Evolutionary conservation across 2,113 vertebrate genomes (phyloP), one percentile per base, ranked within the genome.

Genomic region (Amblyornis subalaris): DNA sequence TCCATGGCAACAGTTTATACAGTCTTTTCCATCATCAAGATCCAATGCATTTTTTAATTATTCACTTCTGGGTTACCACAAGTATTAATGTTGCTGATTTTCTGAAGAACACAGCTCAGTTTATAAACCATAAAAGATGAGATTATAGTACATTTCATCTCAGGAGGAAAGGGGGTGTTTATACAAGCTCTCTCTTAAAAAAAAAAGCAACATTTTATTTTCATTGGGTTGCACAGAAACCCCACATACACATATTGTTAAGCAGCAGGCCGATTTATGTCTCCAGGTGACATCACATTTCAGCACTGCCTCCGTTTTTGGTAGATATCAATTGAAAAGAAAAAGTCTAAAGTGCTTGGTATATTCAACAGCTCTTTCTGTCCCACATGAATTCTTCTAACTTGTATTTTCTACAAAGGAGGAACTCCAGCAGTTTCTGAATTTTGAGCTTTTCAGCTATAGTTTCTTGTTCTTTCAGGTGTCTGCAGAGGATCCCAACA

Each of bases 391-490:
- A 35, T 53, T 89, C 7, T 57, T 80, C 24, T 47, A 29, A 35
- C 14, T 45, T 55, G 9, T 7, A 3, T 88, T 62, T 83, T 55
- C 66, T 53, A 19, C 10, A 47, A 77, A 8, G 8, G 35, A 88
- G 23, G n/a, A 85, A 40, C 19, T 50, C 48, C 6, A 29, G 3
- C 4, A 33, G 7, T 57, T 80, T 57, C 17, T 60, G 50, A 38
- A 31, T 72, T 58, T 61, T 48, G 48, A 42, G 22, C n/a, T 79
- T 85, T 91, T 89, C 51, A 90, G 0, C 33, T 65, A 3, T 1
- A 83, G 19, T 60, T 95, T 92, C 33, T 73, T 91, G 5, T 91
- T 91, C 29, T 92, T 96, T 62, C 85, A 93, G 88, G 18, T 51
- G 14, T 15, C 48, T 69, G 40, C 9, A 11, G 90, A 93, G 18